A percentile compares a stretch with the other conserved stretches of the same genome.
Conservation (phyloP, 2,888 invertebrate species). For the Dysmachus trigonus region DNA sequence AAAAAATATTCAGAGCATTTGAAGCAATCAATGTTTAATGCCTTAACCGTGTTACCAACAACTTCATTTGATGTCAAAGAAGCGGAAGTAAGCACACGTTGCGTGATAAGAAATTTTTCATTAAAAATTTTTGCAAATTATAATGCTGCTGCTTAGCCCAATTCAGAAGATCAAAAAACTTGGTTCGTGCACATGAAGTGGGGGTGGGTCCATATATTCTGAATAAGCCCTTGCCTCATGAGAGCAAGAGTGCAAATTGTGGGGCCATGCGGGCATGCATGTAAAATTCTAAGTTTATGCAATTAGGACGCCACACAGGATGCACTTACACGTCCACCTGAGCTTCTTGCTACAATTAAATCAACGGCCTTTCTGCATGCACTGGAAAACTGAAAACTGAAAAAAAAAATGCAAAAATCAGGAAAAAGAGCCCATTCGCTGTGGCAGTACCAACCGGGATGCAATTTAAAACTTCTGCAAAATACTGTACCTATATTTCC, state of each 20-base stretch:
- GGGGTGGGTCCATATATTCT: neutral
- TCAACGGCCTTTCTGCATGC: neutral
- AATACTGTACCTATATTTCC: neutral
- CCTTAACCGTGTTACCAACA: neutral
- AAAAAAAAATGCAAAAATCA: neutral
- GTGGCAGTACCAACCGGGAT: neutral
- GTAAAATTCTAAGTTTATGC: slow-evolving; percentile 11
- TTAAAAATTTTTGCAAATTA: neutral
- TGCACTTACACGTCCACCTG: neutral
- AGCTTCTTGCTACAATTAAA: slow-evolving; percentile 29
- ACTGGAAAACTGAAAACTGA: neutral
- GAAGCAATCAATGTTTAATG: neutral
- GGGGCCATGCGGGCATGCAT: neutral
- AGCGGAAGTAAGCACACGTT: neutral
- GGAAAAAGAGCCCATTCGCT: neutral
- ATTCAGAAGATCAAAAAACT: neutral
- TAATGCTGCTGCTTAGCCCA: neutral
- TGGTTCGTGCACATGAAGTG: neutral
- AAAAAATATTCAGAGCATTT: neutral
- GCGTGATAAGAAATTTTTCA: neutral
- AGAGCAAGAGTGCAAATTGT: neutral
- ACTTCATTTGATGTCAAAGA: neutral
- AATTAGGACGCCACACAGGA: slow-evolving; percentile 31
- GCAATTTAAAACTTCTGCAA: neutral
- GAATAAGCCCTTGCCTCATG: neutral